Conservation (phyloP, 2,888 invertebrate genomes). For the Nasonia oneida region DNA sequence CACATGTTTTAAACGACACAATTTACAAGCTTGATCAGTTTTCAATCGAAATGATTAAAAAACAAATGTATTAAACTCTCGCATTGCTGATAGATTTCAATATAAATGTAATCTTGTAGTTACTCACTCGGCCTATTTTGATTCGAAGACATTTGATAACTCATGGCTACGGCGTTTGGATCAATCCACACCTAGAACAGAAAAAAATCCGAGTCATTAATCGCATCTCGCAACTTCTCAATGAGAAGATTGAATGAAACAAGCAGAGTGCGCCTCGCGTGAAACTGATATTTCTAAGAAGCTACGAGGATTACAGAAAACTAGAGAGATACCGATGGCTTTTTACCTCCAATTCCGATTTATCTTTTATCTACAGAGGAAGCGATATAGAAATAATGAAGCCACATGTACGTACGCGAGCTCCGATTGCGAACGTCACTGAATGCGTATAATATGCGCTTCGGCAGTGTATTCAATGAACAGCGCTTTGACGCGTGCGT, state of each 20-base stretch:
- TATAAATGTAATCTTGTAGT: neutral
- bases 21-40: neutral
- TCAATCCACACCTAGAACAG: slow-evolving; percentile 52
- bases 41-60: too few relatives aligned
- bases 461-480: neutral
- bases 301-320: neutral
- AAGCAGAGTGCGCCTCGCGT: neutral
- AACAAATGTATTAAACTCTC: neutral
- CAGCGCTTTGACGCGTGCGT: too few relatives aligned
- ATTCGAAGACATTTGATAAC: slow-evolving; percentile 90
- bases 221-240: neutral
- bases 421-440: neutral
- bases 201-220: slow-evolving; percentile 15
- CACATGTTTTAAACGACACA: neutral
- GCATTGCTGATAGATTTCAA: neutral
- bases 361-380: slow-evolving; percentile 37
- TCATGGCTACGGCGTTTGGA: slow-evolving; percentile 87
- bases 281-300: neutral
- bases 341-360: slow-evolving; percentile 34
- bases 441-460: neutral
- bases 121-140: slow-evolving; percentile 92
- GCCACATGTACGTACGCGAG: neutral
- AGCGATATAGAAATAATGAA: slow-evolving; percentile 8
- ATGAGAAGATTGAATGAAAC: neutral
- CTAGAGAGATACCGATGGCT: neutral